phyloP scores from a whole-genome alignment of 2,797 vertebrate genomes.

The Aselliscus stoliczkanus region DNA sequence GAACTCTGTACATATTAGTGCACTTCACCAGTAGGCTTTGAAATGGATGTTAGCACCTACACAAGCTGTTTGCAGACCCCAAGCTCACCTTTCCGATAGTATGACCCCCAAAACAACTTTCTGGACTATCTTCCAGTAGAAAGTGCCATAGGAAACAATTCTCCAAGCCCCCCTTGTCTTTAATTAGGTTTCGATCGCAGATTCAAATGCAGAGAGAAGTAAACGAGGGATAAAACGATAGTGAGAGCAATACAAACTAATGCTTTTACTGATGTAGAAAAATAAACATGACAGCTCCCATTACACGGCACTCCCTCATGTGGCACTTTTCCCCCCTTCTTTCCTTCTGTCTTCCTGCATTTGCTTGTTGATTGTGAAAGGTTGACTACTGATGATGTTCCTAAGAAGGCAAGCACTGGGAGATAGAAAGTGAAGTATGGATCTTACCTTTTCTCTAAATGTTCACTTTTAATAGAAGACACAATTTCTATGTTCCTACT shows the following conservation, averaged over 20 bases:
- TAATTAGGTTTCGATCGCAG: neutral
- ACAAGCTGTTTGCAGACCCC: neutral
- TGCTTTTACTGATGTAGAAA: accelerated
- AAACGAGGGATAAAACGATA: too few species aligned
- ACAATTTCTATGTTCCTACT: neutral
- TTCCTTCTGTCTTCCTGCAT: neutral
- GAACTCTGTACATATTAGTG: neutral
- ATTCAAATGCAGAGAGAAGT: neutral
- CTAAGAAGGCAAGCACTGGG: neutral
- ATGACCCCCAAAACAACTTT: neutral
- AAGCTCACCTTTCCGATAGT: neutral
- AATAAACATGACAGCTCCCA: accelerated
- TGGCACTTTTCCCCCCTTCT: accelerated
- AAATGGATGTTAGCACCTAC: neutral
- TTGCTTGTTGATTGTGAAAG: too few species aligned
- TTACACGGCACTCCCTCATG: accelerated
- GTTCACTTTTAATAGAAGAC: neutral
- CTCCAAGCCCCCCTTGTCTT: neutral
- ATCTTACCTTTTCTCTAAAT: neutral
- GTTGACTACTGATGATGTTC: accelerated
- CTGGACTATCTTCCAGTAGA: neutral
- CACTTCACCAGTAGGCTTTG: neutral
- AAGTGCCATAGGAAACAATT: neutral
- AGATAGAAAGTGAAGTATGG: accelerated
- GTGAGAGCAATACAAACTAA: accelerated